Evolutionary conservation across 1,140 invertebrate species (phyloP).

Genomic region (Liolophura sinensis): DNA sequence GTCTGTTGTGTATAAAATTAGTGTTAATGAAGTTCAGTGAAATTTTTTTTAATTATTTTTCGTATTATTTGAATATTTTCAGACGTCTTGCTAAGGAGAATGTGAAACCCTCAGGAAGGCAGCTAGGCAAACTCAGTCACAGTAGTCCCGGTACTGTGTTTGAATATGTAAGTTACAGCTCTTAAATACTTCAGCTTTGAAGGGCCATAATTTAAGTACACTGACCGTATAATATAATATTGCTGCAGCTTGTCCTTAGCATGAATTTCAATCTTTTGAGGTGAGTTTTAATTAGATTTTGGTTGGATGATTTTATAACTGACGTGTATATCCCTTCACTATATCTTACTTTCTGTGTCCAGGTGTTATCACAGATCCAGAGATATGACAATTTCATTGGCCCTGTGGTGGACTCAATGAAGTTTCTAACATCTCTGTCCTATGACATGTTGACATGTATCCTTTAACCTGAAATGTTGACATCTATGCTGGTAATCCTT

Average conservation of each 20-base stretch:
- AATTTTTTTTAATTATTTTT: slow-evolving; percentile 13
- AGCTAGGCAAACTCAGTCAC: slow-evolving; percentile 96
- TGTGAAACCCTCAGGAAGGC: slow-evolving; percentile 92
- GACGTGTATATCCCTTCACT: too few species aligned
- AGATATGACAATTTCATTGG: slow-evolving; percentile 95
- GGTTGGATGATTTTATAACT: too few species aligned
- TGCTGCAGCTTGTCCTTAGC: too few species aligned
- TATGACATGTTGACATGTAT: slow-evolving; percentile 92
- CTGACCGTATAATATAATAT: too few species aligned
- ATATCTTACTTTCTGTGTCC: slow-evolving; percentile 31
- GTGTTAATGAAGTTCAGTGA: slow-evolving; percentile 11
- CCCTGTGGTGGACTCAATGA: slow-evolving; percentile 96
- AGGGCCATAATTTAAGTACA: too few species aligned
- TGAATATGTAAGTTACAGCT: slow-evolving; percentile 78
- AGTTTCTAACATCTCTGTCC: slow-evolving; percentile 93
- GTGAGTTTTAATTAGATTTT: too few species aligned
- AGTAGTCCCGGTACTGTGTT: slow-evolving; percentile 93
- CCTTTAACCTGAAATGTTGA: slow-evolving; percentile 33
- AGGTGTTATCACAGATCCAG: slow-evolving; percentile 89
- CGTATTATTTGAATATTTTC: slow-evolving; percentile 23
- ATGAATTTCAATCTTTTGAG: too few species aligned
- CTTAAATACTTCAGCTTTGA: background rate
- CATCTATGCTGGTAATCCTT: too few species aligned
- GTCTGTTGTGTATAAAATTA: background rate
- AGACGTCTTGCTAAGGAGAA: slow-evolving; percentile 95